These are phyloP conservation scores for Cantharis flavilabris DNA, from an alignment of 2,888 invertebrate species.

Conservation along the genomic window DNA sequence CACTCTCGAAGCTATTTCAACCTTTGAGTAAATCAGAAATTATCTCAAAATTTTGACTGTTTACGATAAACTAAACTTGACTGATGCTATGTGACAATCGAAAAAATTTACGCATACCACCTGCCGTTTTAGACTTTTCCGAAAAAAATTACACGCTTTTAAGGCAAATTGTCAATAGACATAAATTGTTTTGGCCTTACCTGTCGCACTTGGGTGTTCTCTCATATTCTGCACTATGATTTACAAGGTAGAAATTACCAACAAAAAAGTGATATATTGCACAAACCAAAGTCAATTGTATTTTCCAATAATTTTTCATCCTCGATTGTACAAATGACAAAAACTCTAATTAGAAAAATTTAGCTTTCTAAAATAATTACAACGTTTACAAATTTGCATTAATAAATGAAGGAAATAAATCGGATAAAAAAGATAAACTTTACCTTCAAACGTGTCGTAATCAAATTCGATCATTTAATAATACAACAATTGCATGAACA, in stretches of 20 bases:
- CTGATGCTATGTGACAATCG: neutral
- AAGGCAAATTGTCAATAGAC: conserved; percentile 23
- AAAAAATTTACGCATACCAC: conserved; percentile 17
- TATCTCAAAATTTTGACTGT: neutral
- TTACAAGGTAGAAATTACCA: conserved; percentile 4
- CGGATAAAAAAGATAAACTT: conserved; percentile 14
- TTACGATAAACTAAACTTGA: neutral
- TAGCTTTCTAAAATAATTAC: neutral
- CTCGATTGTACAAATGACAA: neutral
- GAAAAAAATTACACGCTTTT: conserved; percentile 26
- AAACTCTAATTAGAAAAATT: neutral
- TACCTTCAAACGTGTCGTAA: conserved; percentile 17
- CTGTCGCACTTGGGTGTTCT: conserved; percentile 14
- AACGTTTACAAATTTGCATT: neutral
- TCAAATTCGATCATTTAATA: conserved; percentile 6
- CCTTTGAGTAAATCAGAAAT: neutral
- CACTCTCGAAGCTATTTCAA: neutral
- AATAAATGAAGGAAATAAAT: conserved; percentile 5
- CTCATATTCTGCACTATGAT: conserved; percentile 17
- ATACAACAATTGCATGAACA: conserved; percentile 9
- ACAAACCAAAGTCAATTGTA: neutral
- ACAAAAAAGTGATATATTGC: neutral
- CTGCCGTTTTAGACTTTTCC: conserved; percentile 20
- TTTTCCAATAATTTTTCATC: neutral
- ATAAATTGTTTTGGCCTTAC: conserved; percentile 24